Base-by-base conservation (phyloP, 2,888 invertebrate genomes). In the Drosophila vallismaia region DNA sequence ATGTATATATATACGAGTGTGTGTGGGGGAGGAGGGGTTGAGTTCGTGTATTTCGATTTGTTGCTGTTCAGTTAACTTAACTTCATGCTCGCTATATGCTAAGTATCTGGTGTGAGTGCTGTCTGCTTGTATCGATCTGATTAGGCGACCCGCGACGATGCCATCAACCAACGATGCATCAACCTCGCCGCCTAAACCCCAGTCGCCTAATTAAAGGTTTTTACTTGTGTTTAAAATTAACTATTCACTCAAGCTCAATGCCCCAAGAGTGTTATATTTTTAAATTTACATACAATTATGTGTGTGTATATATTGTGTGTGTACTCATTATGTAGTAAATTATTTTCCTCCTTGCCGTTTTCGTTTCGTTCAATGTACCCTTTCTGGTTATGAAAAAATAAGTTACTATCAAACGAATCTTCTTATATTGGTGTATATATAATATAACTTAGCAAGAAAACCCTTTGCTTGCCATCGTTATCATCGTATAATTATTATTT, bases 141-240 rank as follows among this genome's bases (percentile, higher is more conserved):
- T 58, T 52, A 38, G 38, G 46, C 60, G 38, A 12, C 38, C 58
- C 48, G 5, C n/a, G 46, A 19, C 28, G 46, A 42, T 52, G 40
- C 4, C 5, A 33, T n/a, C 33, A 46, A 38, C 59, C 24, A 9
- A 45, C 12, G n/a, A n/a, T n/a, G 14, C 28, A 28, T 33, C 44
- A 5, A 31, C 38, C 29, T 28, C 46, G 46, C 5, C 56, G 40
- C 38, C 14, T 36, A 28, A 19, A 19, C 19, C 59, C 63, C 54
- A 52, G 71, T 58, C 53, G 69, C 71, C 64, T 74, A 55, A 55
- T 50, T 75, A 75, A 77, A 71, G 71, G 63, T 64, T 82, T 72
- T 72, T 76, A 55, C 71, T 86, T 78, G 78, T 71, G 54, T 86
- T 78, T 78, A 76, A 72, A 78, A 83, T 86, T 86, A 86, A 76